Evolutionary conservation across 37 sponge, comb jelly and placozoan species (phyloP), one percentile per base, ranked within the genome.

Genomic region (Dysidea cf. avara): DNA sequence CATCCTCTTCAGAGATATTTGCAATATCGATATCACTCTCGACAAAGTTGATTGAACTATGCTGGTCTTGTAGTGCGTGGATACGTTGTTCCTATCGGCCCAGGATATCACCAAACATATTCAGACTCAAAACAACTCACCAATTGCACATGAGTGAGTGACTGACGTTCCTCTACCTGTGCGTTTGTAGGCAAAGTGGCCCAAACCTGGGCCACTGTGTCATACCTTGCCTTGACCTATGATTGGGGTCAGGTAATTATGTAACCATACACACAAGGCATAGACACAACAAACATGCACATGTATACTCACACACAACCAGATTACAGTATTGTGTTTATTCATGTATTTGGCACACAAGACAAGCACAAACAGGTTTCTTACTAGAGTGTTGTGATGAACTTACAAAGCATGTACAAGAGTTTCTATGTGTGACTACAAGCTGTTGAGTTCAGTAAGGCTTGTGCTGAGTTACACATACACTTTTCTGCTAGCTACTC

Each of bases 211-310:
- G 68, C 73, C 1, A 94, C 70, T 6, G 74, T 68, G 67, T 94
- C 94, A 69, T 89, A 85, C 69, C 79, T 86, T 28, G 66, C 87
- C 53, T 86, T 77, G 7, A 89, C 90, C 86, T 90, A 59, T 24
- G 1, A 36, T 18, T 0, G 29, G 24, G 14, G n/a, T n/a, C 7
- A 34, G 12, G 51, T 20, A 17, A 31, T n/a, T 26, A 33, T 30
- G 29, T 20, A 56, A 17, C n/a, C 26, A 36, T 17, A 49, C 12
- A 2, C 26, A 32, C 31, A 16, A 34, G 5, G 55, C 34, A 47
- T 24, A 28, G 18, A 40, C 49, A 75, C 22, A 61, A 28, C 7
- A 39, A 26, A 56, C 26, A 72, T 0, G 35, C 37, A 56, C 59
- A 56, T 32, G 9, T 35, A 56, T 17, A 56, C 73, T 29, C 59